These are phyloP conservation scores for Eulithis testata DNA, from an alignment of 2,888 invertebrate genomes.

Conservation along the genomic window DNA sequence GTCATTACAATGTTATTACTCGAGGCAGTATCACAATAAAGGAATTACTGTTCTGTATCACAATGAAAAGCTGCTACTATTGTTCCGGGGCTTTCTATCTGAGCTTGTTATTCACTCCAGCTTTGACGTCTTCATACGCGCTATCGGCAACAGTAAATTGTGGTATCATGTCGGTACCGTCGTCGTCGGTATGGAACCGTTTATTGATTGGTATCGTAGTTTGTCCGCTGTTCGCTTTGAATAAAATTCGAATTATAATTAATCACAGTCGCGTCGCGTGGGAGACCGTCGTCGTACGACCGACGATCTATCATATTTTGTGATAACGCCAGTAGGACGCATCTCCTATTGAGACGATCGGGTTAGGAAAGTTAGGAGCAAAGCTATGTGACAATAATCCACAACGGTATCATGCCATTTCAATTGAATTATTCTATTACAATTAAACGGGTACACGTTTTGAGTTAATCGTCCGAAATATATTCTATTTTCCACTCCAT, in stretches of 20 bases:
- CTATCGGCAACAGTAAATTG: constrained; percentile 81
- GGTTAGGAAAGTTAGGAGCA: constrained; percentile 65
- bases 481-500: constrained; percentile 58
- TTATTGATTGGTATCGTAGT: constrained; percentile 84
- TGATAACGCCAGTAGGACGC: constrained; percentile 82
- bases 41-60: constrained; percentile 53
- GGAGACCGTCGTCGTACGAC: constrained; percentile 78
- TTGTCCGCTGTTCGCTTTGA: constrained; percentile 84
- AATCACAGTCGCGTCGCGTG: constrained; percentile 81
- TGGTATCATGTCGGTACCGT: constrained; percentile 81
- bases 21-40: constrained; percentile 43
- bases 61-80: constrained; percentile 72
- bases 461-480: constrained; percentile 46
- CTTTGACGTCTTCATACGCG: constrained; percentile 80
- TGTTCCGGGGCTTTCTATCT: constrained; percentile 71
- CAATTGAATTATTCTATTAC: constrained; percentile 44
- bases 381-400: constrained; percentile 67
- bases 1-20: constrained; percentile 58
- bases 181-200: constrained; percentile 83
- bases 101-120: constrained; percentile 66
- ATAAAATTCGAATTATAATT: constrained; percentile 85
- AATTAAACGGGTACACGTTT: constrained; percentile 44
- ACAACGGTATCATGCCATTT: constrained; percentile 63
- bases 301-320: constrained; percentile 84
- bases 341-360: constrained; percentile 76